Conservation (phyloP, 1,140 invertebrate species). For the Bombus fervidus region DNA sequence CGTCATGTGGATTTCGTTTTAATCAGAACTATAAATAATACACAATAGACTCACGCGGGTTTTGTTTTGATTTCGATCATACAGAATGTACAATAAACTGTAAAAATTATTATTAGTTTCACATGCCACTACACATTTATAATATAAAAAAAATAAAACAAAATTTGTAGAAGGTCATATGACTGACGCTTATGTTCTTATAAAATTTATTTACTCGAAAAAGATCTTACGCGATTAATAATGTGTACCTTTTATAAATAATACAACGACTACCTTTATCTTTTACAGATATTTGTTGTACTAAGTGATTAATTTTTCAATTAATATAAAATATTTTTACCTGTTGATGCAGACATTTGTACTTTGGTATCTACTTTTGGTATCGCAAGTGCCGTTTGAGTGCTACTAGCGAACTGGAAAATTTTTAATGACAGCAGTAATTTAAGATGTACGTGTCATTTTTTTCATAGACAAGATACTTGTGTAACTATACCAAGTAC, state of each 20-base stretch:
- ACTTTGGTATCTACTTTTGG: neutral
- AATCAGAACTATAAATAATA: neutral
- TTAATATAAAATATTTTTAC: constrained; percentile 28
- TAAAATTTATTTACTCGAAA: constrained; percentile 13
- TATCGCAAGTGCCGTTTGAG: neutral
- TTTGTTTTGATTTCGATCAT: neutral
- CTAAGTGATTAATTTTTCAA: neutral
- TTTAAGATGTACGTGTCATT: constrained; percentile 4
- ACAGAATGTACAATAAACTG: neutral
- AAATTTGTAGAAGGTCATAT: neutral
- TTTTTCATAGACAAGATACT: neutral
- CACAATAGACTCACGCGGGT: neutral
- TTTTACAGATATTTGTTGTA: neutral
- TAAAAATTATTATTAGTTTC: constrained; percentile 3
- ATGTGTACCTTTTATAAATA: neutral
- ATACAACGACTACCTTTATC: neutral
- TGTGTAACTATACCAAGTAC: neutral
- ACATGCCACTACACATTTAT: neutral
- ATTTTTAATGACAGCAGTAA: constrained; percentile 8
- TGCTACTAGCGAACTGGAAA: neutral
- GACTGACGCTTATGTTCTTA: neutral
- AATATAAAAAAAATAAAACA: neutral
- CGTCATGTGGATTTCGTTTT: neutral
- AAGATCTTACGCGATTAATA: constrained; percentile 4
- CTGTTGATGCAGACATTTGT: constrained; percentile 41